Evolutionary conservation across 2,113 vertebrate species (phyloP), one percentile per base, ranked within the genome.

Genomic region (Rhodinocichla rosea): DNA sequence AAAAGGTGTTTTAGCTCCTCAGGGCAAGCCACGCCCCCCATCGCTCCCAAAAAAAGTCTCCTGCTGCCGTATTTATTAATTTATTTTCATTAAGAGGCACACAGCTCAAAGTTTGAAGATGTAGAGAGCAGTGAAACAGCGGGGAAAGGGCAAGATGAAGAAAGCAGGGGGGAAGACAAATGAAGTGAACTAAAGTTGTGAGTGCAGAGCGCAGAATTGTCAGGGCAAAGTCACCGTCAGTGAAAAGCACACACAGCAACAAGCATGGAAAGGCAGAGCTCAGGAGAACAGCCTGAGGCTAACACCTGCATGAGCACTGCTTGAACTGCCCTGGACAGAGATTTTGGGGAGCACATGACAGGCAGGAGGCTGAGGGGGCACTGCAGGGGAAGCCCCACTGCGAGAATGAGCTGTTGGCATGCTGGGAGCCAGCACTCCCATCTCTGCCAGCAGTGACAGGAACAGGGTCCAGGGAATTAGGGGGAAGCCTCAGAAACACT

Each of bases 211-310:
- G 24, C 3, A 2, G 19, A 59, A 12, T 6, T 26, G 16, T 11
- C 7, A 1, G 28, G 1, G 5, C 33, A 39, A 9, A 2, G 0
- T 11, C 33, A 39, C 17, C 12, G 28, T 6, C 24, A 0, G 0
- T 2, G 32, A 17, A 6, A 85, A 35, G 24, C 1, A 1, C 33
- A 2, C 2, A 3, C 32, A n/a, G 13, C 2, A 9, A n/a, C 12
- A 28, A 22, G 15, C 3, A 30, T 1, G 12, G 71, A 45, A 68
- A 4, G 0, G 30, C 40, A 45, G n/a, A 68, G 55, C 13, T 30
- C 10, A 8, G 50, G 49, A n/a, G 23, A 56, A 30, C 15, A 56
- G 32, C 13, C 37, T 18, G 33, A 32, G 35, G 39, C 42, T 7
- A 6, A 35, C 18, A 18, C 2, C 15, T 33, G 5, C 55, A 19